These are phyloP conservation scores for Tyrophagus putrescentiae DNA, from an alignment of 1,140 invertebrate species.

Conservation along the genomic window DNA sequence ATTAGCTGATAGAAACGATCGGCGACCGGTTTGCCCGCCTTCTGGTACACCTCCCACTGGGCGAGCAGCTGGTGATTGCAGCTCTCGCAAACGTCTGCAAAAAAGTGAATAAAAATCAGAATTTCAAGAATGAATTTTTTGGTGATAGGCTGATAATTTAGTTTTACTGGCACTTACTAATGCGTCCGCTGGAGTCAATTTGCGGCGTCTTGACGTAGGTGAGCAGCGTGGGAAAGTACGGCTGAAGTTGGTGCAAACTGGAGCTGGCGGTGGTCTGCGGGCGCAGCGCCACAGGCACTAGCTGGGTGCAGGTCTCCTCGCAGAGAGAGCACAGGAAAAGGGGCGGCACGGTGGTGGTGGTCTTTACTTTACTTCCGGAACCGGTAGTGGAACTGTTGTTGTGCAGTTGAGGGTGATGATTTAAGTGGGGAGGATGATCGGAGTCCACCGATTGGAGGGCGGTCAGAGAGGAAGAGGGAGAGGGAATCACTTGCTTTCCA, in stretches of 20 bases:
- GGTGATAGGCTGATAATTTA: background rate
- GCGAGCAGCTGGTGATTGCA: slow-evolving; percentile 63
- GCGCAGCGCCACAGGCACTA: slow-evolving; percentile 7
- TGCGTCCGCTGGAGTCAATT: slow-evolving; percentile 57
- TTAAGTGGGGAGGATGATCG: background rate
- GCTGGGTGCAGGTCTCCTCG: background rate
- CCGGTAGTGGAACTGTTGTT: background rate
- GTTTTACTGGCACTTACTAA: slow-evolving; percentile 41
- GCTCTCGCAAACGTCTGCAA: slow-evolving; percentile 42
- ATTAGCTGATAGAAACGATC: slow-evolving; percentile 57
- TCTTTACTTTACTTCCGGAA: no score
- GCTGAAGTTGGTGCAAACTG: no score
- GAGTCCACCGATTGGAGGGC: background rate
- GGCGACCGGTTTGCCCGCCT: slow-evolving; percentile 49
- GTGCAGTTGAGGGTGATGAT: background rate
- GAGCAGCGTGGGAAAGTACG: slow-evolving; percentile 69
- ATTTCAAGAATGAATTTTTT: background rate
- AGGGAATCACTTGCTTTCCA: no score
- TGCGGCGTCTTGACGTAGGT: slow-evolving; percentile 67
- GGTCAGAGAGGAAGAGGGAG: no score
- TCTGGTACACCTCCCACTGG: slow-evolving; percentile 55
- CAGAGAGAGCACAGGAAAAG: background rate
- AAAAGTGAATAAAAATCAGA: background rate
- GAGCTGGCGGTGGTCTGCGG: slow-evolving; percentile 40
- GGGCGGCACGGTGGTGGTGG: background rate